Evolutionary conservation across 2,888 invertebrate genomes (phyloP), one percentile per base, ranked within the genome.

Genomic region (Brachyptera putata): DNA sequence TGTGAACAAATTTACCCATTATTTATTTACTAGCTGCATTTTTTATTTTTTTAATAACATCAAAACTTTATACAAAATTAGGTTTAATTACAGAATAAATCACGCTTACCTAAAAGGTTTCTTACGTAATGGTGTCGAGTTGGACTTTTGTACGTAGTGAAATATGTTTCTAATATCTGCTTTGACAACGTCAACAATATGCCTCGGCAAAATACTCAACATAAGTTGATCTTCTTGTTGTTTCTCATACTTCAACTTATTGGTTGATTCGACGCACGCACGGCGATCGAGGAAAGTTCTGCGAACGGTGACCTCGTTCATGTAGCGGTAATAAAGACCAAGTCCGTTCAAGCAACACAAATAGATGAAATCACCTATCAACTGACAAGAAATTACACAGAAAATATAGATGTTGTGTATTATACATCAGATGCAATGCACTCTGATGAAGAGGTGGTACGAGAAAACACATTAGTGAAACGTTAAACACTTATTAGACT

Each of bases 151-250:
- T 25, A 77, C 74, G 30, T 76, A 72, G 64, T 74, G 73, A 57
- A 80, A 75, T 57, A 77, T 75, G 39, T 75, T 73, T 14, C 78
- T 69, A 61, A 83, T 79, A 60, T 81, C 79, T 61, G 78, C 73
- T 64, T 79, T 79, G 13, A 84, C 83, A 69, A 79, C 75, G 4
- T 77, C 75, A 3, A 92, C 89, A 56, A 94, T 87, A 69, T 94
- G 91, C 56, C 86, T 84, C 0, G 95, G 95, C 24, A 95, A 79
- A 64, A 95, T 92, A 68, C 91, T 93, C 56, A 86, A 77, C 75
- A 95, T 84, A 1, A 95, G 79, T 68, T 89, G 86, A 74, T 93
- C 91, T 90, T 93, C 93, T 77, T 93, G 92, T 68, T 89, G 87
- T 70, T 91, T 86, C 64, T 92, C 92, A 71, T 87, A 89, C 66